Base-by-base conservation (phyloP, 2,113 vertebrate species). In the Thymallus thymallus region DNA sequence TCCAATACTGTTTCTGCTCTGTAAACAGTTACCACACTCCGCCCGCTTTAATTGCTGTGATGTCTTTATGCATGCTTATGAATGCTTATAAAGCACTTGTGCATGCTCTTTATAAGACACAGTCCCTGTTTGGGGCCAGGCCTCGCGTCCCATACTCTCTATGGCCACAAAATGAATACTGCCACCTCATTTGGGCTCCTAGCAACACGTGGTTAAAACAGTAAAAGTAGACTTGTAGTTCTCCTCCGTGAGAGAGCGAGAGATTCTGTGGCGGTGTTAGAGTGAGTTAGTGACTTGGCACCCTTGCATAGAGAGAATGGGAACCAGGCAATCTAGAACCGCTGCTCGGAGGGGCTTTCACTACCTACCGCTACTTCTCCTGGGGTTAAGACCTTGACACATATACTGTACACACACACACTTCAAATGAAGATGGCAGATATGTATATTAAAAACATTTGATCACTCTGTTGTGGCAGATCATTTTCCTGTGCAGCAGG, bases 221-320 rank as follows among this genome's bases (percentile, higher is more conserved):
- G 91, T 91, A 86, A 84, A 89, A 89, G 88, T 29, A 26, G 3
- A 18, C 35, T 75, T 84, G 80, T 92, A 90, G 87, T 84, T 76
- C 66, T 79, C 79, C 85, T 74, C 72, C 71, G 73, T 71, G 78
- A 29, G 35, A 26, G 9, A 4, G 80, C 85, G 80, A 85, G 83
- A 76, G 85, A 81, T 80, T 87, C 68, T 87, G 84, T 84, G 75
- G 90, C 89, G 86, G 87, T 94, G 91, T 94, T 91, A 95, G 91
- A 91, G 92, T n/a, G 71, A 73, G 76, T 85, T 89, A 81, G 89
- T 48, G 93, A 93, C 90, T 82, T 51, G 87, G 90, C 88, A 94
- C 92, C 88, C 90, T 76, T 90, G 85, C 90, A 91, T 88, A 88
- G 85, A 91, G 91, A 89, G 94, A 95, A 94, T 92, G 91, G 93